Base-by-base conservation (phyloP, 2,888 invertebrate species). In the Epistrophe eligans region DNA sequence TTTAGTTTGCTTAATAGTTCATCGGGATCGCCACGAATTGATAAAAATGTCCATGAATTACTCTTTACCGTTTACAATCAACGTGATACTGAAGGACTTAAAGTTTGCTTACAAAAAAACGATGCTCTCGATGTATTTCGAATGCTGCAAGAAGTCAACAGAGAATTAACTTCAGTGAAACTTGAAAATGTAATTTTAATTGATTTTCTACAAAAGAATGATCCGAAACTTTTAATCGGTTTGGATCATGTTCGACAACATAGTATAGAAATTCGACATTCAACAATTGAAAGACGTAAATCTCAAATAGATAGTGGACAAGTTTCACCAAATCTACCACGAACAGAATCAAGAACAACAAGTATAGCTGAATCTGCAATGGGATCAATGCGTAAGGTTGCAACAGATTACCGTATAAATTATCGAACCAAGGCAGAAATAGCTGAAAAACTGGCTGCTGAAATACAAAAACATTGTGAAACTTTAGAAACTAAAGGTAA, bases 121-220 rank as follows among this genome's bases (percentile, higher is more conserved):
- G 92, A 92, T 88, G 89, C 90, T 0, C 71, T 92, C n/a, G 90
- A 91, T 6, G 88, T 92, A 79, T 90, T 90, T 57, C 82, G 67
- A 0, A 88, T 91, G 1, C 79, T 92, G 4, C 89, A 91, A 55
- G 89, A 89, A 70, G 74, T 91, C 8, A 90, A 91, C 74, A 90
- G 88, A 32, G 90, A 91, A 74, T 67, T 91, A 50, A 90, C 89
- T 17, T 89, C 89, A 13, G 79, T 89, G 0, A 90, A 90, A 70
- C 89, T 92, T 9, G 92, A 92, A 90, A 92, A 92, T 76, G 85
- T 90, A 40, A 89, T 91, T 11, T 88, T 93, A 19, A 89, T 89
- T 0, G 91, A 92, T 80, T 92, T 92, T 77, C 84, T 92, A 0
- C 90, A 92, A 71, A 92, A 91, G 73, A 92, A 91, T 64, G 92